Evolutionary conservation across 2,113 vertebrate genomes (phyloP).

Genomic region (Nesoenas mayeri): DNA sequence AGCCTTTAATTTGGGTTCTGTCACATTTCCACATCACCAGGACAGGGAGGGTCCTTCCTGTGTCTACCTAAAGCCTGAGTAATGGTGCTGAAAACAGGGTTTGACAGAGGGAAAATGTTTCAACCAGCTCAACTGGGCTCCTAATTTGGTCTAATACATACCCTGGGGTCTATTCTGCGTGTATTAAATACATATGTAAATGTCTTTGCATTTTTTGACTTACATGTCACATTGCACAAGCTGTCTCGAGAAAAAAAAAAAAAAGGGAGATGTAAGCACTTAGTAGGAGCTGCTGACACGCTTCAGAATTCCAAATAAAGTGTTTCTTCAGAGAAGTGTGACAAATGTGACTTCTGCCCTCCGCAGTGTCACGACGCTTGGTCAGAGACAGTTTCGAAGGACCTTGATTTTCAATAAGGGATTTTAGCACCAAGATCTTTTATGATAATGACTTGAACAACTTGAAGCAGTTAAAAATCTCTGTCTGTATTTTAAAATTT

Average conservation of each 20-base stretch:
- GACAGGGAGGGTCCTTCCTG: neutral
- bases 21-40: neutral
- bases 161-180: neutral
- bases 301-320: constrained; percentile 55
- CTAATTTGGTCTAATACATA: neutral
- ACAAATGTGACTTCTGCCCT: constrained; percentile 18
- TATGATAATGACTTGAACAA: neutral
- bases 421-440: neutral
- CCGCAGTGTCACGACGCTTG: neutral
- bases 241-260: constrained; percentile 45
- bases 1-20: neutral
- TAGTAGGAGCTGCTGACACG: constrained; percentile 57
- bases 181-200: constrained; percentile 53
- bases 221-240: constrained; percentile 43
- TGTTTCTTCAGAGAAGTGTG: constrained; percentile 40
- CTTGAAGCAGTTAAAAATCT: neutral
- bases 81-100: neutral
- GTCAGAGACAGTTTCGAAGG: constrained; percentile 33
- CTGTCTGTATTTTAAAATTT: neutral
- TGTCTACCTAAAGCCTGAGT: neutral
- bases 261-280: constrained; percentile 19
- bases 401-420: constrained; percentile 15
- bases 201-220: constrained; percentile 44
- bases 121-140: neutral
- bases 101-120: neutral